Conservation (phyloP, 2,888 invertebrate genomes). For the Melinaea marsaeus region DNA sequence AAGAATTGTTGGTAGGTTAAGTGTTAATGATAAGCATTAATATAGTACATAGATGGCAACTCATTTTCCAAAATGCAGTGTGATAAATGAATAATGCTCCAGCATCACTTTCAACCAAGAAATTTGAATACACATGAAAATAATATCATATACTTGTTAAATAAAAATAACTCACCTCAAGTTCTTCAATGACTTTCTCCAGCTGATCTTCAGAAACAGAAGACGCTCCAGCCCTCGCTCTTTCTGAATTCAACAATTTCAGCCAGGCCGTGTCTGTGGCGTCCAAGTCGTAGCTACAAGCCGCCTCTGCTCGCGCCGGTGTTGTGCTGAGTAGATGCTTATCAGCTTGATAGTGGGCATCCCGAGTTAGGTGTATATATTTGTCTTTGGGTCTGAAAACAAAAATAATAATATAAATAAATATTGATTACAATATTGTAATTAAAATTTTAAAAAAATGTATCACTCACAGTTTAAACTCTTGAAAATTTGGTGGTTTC, state of each 20-base stretch:
- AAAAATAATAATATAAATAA: background rate
- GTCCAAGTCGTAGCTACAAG: slow-evolving; percentile 97
- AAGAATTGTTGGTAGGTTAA: too few species aligned
- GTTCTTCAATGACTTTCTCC: slow-evolving; percentile 93
- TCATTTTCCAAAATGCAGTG: too few species aligned
- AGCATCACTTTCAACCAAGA: too few species aligned
- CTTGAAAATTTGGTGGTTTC: slow-evolving; percentile 86
- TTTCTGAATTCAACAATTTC: slow-evolving; percentile 90
- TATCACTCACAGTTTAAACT: slow-evolving; percentile 90
- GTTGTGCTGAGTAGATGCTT: slow-evolving; percentile 91
- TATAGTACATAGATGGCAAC: too few species aligned
- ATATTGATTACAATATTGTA: slow-evolving; percentile 5
- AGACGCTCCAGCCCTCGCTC: slow-evolving; percentile 85
- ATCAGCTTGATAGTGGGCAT: slow-evolving; percentile 89
- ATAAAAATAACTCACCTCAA: slow-evolving; percentile 80
- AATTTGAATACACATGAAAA: too few species aligned
- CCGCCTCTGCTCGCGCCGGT: slow-evolving; percentile 92
- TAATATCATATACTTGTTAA: too few species aligned
- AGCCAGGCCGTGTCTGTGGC: slow-evolving; percentile 95
- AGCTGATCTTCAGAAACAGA: slow-evolving; percentile 91
- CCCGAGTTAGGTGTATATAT: slow-evolving; percentile 93
- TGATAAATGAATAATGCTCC: too few species aligned
- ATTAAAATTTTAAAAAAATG: slow-evolving; percentile 9
- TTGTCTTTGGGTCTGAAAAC: slow-evolving; percentile 90
- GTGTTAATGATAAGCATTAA: too few species aligned